Base-by-base conservation (phyloP, 2,797 vertebrate species). In the Pangasius mekongensis region DNA sequence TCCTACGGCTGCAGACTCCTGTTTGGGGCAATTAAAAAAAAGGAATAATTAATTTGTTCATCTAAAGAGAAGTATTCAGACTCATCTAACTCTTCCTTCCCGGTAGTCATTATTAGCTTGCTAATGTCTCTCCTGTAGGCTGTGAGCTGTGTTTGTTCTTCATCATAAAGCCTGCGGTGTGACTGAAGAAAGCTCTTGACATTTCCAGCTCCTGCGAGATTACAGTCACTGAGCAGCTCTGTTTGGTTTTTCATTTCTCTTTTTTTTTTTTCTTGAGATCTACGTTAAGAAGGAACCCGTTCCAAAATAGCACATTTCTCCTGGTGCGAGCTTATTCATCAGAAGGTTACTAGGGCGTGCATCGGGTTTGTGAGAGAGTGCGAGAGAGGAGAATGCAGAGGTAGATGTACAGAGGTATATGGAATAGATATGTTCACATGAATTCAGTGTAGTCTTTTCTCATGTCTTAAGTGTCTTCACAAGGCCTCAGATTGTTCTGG, bases 301-400 rank as follows among this genome's bases (percentile, higher is more conserved):
- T 89, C 82, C 60, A 89, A 92, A 91, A 87, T 90, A 84, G 88
- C 80, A 83, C 60, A n/a, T 54, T 85, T 87, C 91, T 87, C 49
- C 83, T 86, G 85, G 91, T 89, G 88, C 81, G 69, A 69, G 86
- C 86, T 87, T 90, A 85, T 90, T 92, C 89, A 88, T 92, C 90
- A 86, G 87, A 58, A 87, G 91, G 90, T 91, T 81, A 92, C 88
- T 71, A 92, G 89, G 84, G 76, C 86, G 80, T 89, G 76, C 87
- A 73, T 84, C 47, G 69, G 77, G 88, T 27, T 27, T 60, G 71
- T 33, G n/a, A 81, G 86, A 27, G 67, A 54, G 56, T 18, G 78
- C 30, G 78, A 49, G 30, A 24, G 76, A 13, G 67, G 3, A 39
- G 13, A 6, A 43, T 16, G 22, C 36, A 49, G 39, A 56, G 73